Evolutionary conservation across 2,888 invertebrate genomes (phyloP), one percentile per base, ranked within the genome.

Genomic region (Liopterus haemorrhoidalis): DNA sequence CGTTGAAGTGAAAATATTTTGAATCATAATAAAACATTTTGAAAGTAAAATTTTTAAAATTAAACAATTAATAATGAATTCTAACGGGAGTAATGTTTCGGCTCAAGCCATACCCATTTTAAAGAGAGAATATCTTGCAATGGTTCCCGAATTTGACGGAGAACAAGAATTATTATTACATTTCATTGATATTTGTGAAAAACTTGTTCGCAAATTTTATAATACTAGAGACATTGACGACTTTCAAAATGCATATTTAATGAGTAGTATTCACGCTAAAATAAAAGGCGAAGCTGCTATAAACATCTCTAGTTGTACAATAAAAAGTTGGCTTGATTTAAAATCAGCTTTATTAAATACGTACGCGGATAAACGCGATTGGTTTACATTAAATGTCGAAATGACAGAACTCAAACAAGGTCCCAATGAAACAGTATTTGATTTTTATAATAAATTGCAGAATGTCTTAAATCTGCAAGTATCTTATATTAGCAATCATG

Each of bases 321-420:
- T 46, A 3, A 35, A 21, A 12, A 30, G 14, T 48, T 49, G 49
- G 46, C 11, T 12, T 41, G 51, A 51, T 39, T 35, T 51, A 30
- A 51, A 48, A 45, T 20, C 4, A 2, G 48, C 50, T 4, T 16
- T 52, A 19, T 9, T 46, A 20, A 51, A 48, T 32, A 41, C 38
- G 20, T 52, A 50, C 28, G 36, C 43, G 12, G 49, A 47, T 37
- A 43, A 49, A 51, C 14, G 47, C 6, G 46, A 52, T 42, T 25
- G 38, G 24, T 49, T 31, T 28, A 52, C 43, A 8, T 30, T 51
- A 12, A 33, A 24, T 24, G 41, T 49, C 15, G 52, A 52, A 43
- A 41, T 52, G 11, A 41, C 42, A 9, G 45, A 45, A 35, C 14
- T 51, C 18, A 41, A 41, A 38, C 51, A 50, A 42, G 32, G 16